Base-by-base conservation (phyloP, 2,888 invertebrate species). In the Spisula solida region DNA sequence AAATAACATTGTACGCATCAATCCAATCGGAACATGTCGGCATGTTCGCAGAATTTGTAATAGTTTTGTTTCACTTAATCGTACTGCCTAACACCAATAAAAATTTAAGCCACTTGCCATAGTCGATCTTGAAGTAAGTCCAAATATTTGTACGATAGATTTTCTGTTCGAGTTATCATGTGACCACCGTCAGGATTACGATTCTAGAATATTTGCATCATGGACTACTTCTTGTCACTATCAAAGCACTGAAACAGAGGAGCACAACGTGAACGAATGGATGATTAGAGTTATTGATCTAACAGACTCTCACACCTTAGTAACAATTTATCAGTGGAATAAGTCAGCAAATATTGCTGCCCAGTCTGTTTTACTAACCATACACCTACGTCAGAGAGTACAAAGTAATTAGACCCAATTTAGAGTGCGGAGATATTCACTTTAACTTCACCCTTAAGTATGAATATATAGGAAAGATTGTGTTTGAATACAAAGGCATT, bases 311-410 rank as follows among this genome's bases (percentile, higher is more conserved):
- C 51, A 51, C 51, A 51, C 51, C 51, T 16, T 51, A 51, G 51
- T 51, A 10, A 51, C 51, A 51, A 29, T 75, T 34, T 34, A 75
- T 75, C 75, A 75, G 51, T 51, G 12, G 25, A 16, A 29, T 75
- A 75, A 75, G 34, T 75, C 31, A 75, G 75, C 75, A 75, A 18
- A 75, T 75, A 34, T 41, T 41, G 31, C 16, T 75, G 75, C 31
- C 31, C 31, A 75, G 31, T 75, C 75, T 34, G 14, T 75, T 31
- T 25, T 31, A 29, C 31, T 75, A 14, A 12, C 41, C 8, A 41
- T 8, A n/a, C n/a, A n/a, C 41, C 8, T 41, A 25, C 31, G 31
- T 34, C 25, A 75, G 1, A 31, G 34, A 34, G 75, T 75, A 25
- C 34, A 31, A 75, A 75, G 31, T 34, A 31, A 34, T 75, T 75